These are phyloP conservation scores for Taeniopygia guttata DNA, from an alignment of 2,797 vertebrate species.

Conservation along the genomic window DNA sequence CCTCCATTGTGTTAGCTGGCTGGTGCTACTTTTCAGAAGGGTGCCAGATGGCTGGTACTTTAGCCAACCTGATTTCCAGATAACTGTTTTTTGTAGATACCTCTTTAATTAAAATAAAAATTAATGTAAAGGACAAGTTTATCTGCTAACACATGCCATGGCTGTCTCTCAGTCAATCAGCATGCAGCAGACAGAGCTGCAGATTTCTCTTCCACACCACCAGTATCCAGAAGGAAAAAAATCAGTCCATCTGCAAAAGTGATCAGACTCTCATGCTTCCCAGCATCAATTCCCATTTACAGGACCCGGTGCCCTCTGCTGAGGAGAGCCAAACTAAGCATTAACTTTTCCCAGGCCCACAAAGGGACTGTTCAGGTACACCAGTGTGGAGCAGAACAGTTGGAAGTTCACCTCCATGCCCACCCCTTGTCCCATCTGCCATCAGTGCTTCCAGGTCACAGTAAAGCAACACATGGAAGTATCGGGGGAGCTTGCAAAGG, in stretches of 20 bases:
- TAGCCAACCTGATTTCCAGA: background rate
- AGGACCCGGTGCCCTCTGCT: constrained; percentile 55
- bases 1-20: background rate
- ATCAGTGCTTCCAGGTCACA: background rate
- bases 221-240: constrained; percentile 10
- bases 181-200: background rate
- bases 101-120: constrained; percentile 27
- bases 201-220: background rate
- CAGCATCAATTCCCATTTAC: background rate
- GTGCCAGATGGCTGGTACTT: constrained; percentile 1
- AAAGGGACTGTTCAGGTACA: background rate
- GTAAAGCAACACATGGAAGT: background rate
- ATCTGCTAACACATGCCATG: background rate
- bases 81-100: background rate
- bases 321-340: constrained; percentile 15
- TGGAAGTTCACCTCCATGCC: background rate
- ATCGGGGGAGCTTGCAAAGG: background rate
- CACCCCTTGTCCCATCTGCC: background rate
- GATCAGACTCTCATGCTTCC: background rate
- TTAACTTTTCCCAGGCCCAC: background rate
- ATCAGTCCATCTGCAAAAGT: constrained; percentile 32
- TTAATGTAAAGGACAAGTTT: background rate
- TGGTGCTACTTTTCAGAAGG: background rate
- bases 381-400: background rate
- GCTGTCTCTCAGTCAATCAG: background rate